phyloP scores from a whole-genome alignment of 2,888 invertebrate species.

The Falcaria lacertinaria region DNA sequence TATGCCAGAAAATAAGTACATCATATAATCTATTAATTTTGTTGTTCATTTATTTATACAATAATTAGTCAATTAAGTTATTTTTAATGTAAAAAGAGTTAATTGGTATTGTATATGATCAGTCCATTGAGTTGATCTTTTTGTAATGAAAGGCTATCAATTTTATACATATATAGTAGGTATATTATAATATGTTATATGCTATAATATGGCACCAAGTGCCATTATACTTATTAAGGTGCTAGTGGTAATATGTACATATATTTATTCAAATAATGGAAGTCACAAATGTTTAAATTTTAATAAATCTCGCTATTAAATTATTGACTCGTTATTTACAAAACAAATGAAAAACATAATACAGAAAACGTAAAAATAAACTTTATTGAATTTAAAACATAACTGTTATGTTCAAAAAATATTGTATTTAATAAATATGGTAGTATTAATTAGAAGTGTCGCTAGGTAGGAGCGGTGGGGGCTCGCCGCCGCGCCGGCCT shows the following conservation, averaged over 20 bases:
- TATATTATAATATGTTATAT: slow-evolving; percentile 8
- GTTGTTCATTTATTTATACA: background rate
- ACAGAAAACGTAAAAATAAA: slow-evolving; percentile 75
- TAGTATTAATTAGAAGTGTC: slow-evolving; percentile 34
- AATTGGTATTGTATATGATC: no score
- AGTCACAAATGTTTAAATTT: slow-evolving; percentile 9
- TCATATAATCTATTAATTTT: background rate
- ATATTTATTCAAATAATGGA: background rate
- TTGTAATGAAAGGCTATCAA: slow-evolving; percentile 1
- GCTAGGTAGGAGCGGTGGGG: slow-evolving; percentile 22
- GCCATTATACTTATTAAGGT: background rate
- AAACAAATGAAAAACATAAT: slow-evolving; percentile 55
- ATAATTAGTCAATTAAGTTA: background rate
- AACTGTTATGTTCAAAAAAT: slow-evolving; percentile 49
- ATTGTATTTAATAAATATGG: slow-evolving; percentile 52
- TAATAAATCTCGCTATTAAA: slow-evolving; percentile 12
- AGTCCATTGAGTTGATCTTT: background rate
- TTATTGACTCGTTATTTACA: slow-evolving; percentile 21
- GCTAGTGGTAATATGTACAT: background rate
- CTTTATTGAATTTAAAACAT: slow-evolving; percentile 71
- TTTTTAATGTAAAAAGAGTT: background rate
- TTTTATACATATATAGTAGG: slow-evolving; percentile 8
- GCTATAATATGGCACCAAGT: background rate
- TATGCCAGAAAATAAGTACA: background rate
- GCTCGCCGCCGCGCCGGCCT: slow-evolving; percentile 24